Base-by-base conservation (phyloP, 2,113 vertebrate genomes). In the Ahaetulla prasina region DNA sequence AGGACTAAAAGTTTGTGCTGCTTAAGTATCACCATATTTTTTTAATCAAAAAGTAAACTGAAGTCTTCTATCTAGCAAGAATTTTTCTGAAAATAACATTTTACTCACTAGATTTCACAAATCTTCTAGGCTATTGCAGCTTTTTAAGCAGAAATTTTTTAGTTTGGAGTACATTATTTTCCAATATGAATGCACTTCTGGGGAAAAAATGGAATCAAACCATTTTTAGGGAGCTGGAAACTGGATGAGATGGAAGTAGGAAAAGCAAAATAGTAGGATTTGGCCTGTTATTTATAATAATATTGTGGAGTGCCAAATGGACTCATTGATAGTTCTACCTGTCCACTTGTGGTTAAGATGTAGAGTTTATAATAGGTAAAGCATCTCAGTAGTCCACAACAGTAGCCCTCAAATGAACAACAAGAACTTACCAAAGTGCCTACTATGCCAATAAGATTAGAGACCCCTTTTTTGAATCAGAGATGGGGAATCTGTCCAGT, bases 111-210 rank as follows among this genome's bases (percentile, higher is more conserved):
- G 43, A 30, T 85, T 92, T 89, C 57, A 74, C 68, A 89, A 89
- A 55, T 20, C 35, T 52, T 92, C 12, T 25, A 47, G 6, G 87
- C n/a, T 25, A 95, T 95, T 91, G 22, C 86, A 94, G 88, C 74
- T 93, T 90, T 94, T 74, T 14, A 94, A 50, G 74, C 68, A 93
- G 92, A 96, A 96, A 93, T 88, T 49, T 95, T 94, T 95, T 96
- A 95, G 50, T 96, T 97, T 95, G 94, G 94, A 95, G 96, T 96
- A 96, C 95, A 96, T 96, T 96, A 93, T 39, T 96, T 97, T 97
- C 96, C 95, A 94, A 96, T 96, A 97, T 96, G 95, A 96, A 95
- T 93, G 96, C 91, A 95, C 93, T 94, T 97, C 96, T 96, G 96
- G 97, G 95, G 95, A 8, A 63, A 89, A 22, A 85, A 87, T 95